Conservation (phyloP, 2,797 vertebrate genomes). For the Cyclopterus lumpus region DNA sequence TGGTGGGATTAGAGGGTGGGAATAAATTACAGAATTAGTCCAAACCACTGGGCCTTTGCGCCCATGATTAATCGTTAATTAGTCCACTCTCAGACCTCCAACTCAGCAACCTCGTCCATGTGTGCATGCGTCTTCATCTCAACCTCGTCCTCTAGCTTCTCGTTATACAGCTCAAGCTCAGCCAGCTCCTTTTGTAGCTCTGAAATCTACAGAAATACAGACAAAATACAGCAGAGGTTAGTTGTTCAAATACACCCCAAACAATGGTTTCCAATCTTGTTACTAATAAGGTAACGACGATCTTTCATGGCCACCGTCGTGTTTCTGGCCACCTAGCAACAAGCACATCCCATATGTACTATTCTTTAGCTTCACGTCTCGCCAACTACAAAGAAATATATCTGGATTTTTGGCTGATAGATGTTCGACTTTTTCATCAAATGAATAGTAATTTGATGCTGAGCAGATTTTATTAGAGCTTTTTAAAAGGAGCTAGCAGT, state of each 20-base stretch:
- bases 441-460: not conserved
- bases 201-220: slow-evolving; percentile 65
- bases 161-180: slow-evolving; percentile 69
- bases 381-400: not conserved
- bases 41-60: slow-evolving; percentile 49
- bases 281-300: not conserved
- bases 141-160: slow-evolving; percentile 76
- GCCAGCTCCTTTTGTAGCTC: slow-evolving; percentile 75
- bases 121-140: slow-evolving; percentile 68
- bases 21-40: slow-evolving; percentile 47
- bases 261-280: not conserved
- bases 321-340: not conserved
- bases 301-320: not conserved
- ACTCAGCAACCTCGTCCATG: slow-evolving; percentile 74
- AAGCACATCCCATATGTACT: not conserved
- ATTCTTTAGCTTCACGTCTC: not conserved
- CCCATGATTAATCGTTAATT: slow-evolving; percentile 46
- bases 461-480: not conserved
- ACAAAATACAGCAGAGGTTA: not conserved
- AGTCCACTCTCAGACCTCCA: slow-evolving; percentile 75
- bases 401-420: not conserved
- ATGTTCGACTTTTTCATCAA: not conserved
- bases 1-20: slow-evolving; percentile 13
- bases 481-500: not conserved
- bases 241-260: not conserved